A percentile compares a stretch with the other conserved stretches of the same genome.
Conservation (phyloP, 2,113 vertebrate species). For the Corapipo altera region DNA sequence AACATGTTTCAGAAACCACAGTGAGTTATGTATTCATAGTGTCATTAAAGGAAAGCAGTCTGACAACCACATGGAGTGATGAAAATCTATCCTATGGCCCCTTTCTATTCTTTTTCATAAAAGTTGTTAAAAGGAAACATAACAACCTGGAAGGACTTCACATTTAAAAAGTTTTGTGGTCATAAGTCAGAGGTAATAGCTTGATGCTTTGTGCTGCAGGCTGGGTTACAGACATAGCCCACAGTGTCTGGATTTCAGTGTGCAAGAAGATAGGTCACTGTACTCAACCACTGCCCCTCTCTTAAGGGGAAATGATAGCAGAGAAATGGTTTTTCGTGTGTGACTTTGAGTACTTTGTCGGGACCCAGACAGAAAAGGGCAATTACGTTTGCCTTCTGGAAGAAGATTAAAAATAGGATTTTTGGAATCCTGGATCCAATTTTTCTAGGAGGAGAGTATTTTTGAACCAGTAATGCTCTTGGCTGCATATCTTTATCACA, state of each 20-base stretch:
- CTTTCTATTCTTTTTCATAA: background rate
- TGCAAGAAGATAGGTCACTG: background rate
- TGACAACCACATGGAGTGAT: constrained; percentile 38
- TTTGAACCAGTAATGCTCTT: background rate
- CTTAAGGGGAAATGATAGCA: background rate
- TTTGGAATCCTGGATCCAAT: background rate
- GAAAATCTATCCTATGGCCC: background rate
- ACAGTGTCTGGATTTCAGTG: background rate
- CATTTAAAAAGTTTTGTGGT: background rate
- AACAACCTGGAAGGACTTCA: background rate
- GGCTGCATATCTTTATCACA: constrained; percentile 11
- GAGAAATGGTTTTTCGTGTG: background rate
- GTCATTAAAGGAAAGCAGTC: constrained; percentile 44
- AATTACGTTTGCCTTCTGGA: background rate
- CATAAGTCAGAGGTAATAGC: background rate
- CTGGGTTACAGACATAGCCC: background rate
- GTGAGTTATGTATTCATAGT: constrained; percentile 49
- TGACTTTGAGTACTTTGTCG: background rate
- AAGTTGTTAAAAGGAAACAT: constrained; percentile 20
- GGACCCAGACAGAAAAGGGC: background rate
- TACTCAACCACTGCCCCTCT: background rate
- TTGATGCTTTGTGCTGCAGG: background rate
- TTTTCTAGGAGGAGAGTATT: background rate
- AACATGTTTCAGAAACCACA: constrained; percentile 55
- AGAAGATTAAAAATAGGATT: background rate